Evolutionary conservation across 2,113 vertebrate genomes (phyloP).

Genomic region (Gulo gulo): DNA sequence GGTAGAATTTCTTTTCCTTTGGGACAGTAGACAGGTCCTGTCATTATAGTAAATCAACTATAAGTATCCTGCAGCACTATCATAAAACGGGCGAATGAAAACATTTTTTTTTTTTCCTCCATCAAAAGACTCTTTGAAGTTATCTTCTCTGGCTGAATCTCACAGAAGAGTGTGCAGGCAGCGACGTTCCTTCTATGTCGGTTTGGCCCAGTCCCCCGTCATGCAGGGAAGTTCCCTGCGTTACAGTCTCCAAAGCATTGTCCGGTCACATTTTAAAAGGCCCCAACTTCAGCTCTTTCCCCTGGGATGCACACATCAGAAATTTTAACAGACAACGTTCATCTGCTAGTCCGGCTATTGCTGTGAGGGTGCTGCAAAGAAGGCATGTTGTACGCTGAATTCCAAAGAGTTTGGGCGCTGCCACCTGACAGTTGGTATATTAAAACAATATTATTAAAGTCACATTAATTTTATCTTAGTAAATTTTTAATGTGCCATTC

Average conservation of each 20-base stretch:
- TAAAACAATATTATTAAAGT: conserved; percentile 71
- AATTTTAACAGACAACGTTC: not conserved
- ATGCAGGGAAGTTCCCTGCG: not conserved
- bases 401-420: conserved; percentile 56
- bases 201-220: not conserved
- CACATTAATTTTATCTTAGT: conserved; percentile 75
- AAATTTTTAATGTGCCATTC: conserved; percentile 76
- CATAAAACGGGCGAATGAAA: conserved; percentile 66
- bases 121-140: conserved; percentile 72
- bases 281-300: conserved; percentile 13
- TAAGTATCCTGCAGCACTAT: conserved; percentile 60
- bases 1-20: conserved; percentile 50
- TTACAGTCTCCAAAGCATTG: conserved; percentile 36
- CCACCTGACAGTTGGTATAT: conserved; percentile 61
- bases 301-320: not conserved
- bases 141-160: conserved; percentile 46
- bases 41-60: conserved; percentile 61
- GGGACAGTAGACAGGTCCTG: conserved; percentile 41
- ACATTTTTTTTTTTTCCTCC: conserved; percentile 57
- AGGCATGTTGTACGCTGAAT: conserved; percentile 24
- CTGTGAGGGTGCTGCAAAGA: not conserved
- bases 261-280: conserved; percentile 48
- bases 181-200: not conserved
- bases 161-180: conserved; percentile 28
- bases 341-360: not conserved